Base-by-base conservation (phyloP, 2,113 vertebrate genomes). In the Pipa parva region DNA sequence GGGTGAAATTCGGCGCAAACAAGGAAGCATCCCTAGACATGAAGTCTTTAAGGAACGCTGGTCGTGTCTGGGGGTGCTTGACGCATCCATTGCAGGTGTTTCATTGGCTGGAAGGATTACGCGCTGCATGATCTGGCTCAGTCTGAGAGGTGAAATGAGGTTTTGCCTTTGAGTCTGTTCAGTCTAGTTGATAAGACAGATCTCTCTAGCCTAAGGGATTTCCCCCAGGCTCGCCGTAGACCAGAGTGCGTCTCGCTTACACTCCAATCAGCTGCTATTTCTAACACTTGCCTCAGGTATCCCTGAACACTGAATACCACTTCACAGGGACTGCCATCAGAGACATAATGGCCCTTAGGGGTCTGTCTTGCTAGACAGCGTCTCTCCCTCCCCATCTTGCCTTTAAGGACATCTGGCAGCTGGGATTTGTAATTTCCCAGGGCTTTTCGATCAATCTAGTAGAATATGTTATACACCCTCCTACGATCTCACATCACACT, bases 221-320 rank as follows among this genome's bases (percentile, higher is more conserved):
- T 85, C 88, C 86, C 86, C 57, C 81, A 85, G 89, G 86, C 82
- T 15, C 80, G 86, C 76, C 7, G 67, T 79, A 82, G 84, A 80
- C 87, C 85, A 82, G 79, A 80, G 79, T 68, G 71, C 0, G 13
- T 76, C 79, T 87, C 68, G 20, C 83, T 86, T 86, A 81, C 81
- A 83, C 75, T 72, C 76, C 69, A 80, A 68, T 78, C 79, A 75
- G 78, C 80, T 78, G 76, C 77, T 63, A 67, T 84, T 82, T 83
- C 77, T 83, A 84, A 79, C n/a, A n/a, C 75, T 85, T 79, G 79
- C 83, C 80, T 62, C 63, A 71, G 73, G 80, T 78, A 74, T 82
- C 82, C 81, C 51, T 68, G 81, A 86, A 84, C 78, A 81, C 80
- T 82, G 75, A 83, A 79, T 77, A 72, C 75, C 77, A 83, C 77